Evolutionary conservation across 2,113 vertebrate genomes (phyloP).

Genomic region (Ceuthmochares aereus): DNA sequence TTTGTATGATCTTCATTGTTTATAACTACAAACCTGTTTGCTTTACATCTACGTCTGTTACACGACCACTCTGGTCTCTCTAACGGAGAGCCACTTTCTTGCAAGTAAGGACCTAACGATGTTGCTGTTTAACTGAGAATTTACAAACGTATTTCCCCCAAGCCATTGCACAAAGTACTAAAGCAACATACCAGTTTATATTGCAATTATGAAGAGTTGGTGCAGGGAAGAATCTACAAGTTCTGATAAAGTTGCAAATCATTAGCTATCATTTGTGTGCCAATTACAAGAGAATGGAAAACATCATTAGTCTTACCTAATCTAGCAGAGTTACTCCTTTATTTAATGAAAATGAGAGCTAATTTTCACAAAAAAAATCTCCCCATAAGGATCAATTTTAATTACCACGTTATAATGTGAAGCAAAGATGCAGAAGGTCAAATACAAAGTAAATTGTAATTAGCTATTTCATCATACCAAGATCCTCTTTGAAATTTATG

Average conservation of each 20-base stretch:
- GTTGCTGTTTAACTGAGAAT: neutral
- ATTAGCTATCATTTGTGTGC: slow-evolving; percentile 7
- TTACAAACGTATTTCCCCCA: neutral
- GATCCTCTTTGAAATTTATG: slow-evolving; percentile 39
- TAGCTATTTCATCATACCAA: slow-evolving; percentile 56
- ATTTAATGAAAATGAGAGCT: slow-evolving; percentile 46
- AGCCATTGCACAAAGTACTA: neutral
- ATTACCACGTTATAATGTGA: slow-evolving; percentile 48
- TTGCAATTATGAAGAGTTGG: neutral
- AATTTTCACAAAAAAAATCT: slow-evolving; percentile 45
- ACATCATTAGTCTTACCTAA: slow-evolving; percentile 6
- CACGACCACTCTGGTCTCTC: neutral
- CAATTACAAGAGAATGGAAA: slow-evolving; percentile 40
- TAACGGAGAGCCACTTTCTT: neutral
- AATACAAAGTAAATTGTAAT: slow-evolving; percentile 70
- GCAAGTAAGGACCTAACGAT: neutral
- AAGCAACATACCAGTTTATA: neutral
- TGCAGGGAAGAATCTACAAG: neutral
- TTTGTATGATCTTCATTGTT: neutral
- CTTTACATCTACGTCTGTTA: neutral
- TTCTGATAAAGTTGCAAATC: slow-evolving; percentile 39
- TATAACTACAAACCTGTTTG: neutral
- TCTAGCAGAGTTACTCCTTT: neutral
- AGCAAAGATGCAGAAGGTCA: slow-evolving; percentile 68
- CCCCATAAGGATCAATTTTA: slow-evolving; percentile 51